These are phyloP conservation scores for Cherax quadricarinatus DNA, from an alignment of 1,140 invertebrate species.

Conservation along the genomic window DNA sequence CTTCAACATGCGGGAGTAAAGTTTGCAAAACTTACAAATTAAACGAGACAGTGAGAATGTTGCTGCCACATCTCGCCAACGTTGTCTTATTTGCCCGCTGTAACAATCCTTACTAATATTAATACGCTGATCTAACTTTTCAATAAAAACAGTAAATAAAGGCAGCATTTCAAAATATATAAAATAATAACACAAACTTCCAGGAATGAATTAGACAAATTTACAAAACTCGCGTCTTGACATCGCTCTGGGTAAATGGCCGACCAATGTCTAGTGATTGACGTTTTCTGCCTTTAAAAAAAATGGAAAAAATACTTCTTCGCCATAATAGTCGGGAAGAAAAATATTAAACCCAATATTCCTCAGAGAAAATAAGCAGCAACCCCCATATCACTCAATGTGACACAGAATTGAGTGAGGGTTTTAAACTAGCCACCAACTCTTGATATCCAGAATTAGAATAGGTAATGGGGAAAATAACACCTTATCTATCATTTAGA, in stretches of 20 bases:
- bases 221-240: slow-evolving; percentile 19
- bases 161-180: no score
- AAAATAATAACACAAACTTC: neutral
- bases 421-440: no score
- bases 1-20: slow-evolving; percentile 54
- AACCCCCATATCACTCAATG: no score
- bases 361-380: no score
- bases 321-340: neutral
- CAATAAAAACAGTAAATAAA: neutral
- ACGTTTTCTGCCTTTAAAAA: slow-evolving; percentile 6
- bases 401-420: no score
- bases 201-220: neutral
- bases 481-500: neutral
- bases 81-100: neutral
- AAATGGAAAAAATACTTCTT: neutral
- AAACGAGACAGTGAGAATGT: slow-evolving; percentile 50
- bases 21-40: slow-evolving; percentile 57
- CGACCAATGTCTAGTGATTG: slow-evolving; percentile 39
- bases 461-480: neutral
- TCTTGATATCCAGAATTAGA: slow-evolving; percentile 3
- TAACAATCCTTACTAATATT: neutral
- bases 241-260: slow-evolving; percentile 31
- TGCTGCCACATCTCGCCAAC: slow-evolving; percentile 44
- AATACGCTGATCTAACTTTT: neutral
- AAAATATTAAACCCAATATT: neutral